Conservation (phyloP, 2,797 vertebrate species). For the Rhinoraja longicauda region DNA sequence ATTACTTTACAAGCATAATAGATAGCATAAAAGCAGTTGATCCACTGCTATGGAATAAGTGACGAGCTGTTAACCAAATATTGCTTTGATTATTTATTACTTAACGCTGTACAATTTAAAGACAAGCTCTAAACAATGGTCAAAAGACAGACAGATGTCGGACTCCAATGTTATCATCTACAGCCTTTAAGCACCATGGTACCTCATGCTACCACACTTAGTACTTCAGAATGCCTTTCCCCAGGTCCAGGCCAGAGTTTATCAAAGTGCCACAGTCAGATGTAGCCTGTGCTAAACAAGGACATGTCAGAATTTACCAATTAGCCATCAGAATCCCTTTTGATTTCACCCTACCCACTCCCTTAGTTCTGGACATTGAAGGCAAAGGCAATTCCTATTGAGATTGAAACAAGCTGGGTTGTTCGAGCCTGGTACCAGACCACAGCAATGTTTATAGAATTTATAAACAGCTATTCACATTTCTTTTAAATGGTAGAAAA, state of each 20-base stretch:
- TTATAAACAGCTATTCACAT: neutral
- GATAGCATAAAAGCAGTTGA: neutral
- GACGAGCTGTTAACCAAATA: too few species aligned
- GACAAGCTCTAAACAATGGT: neutral
- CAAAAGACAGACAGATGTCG: slow-evolving; percentile 6
- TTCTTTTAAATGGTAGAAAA: neutral
- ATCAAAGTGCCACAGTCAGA: neutral
- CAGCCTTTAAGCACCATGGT: neutral
- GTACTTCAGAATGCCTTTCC: neutral
- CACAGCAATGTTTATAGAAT: neutral
- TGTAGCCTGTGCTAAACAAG: neutral
- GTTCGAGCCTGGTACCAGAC: neutral
- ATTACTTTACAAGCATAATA: neutral
- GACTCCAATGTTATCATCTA: neutral
- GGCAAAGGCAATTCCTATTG: neutral
- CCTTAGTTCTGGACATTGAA: neutral
- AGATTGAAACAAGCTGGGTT: neutral
- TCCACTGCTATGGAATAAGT: neutral
- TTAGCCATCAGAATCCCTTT: neutral
- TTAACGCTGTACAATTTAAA: slow-evolving; percentile 12
- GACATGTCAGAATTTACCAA: neutral
- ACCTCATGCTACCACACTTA: neutral
- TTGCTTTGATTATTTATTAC: neutral
- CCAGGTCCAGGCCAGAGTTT: neutral
- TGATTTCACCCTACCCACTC: neutral